Evolutionary conservation across 1,140 invertebrate species (phyloP), one percentile per base, ranked within the genome.

Genomic region (Bombus haemorrhoidalis): DNA sequence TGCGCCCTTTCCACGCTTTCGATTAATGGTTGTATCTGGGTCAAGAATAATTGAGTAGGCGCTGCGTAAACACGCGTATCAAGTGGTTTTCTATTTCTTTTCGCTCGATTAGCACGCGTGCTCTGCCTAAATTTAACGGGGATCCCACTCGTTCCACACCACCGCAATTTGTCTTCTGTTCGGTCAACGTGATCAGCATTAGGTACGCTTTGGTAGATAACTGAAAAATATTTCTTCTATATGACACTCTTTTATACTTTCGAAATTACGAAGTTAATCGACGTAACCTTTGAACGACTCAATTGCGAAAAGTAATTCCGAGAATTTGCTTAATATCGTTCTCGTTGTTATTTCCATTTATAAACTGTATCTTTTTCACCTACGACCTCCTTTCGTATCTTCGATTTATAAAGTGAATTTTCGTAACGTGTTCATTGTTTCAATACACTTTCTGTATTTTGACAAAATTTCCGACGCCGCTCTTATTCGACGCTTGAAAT

Each of bases 111-210:
- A 85, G 69, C 68, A 41, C 72, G 62, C 64, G 68, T 75, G 13
- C 57, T 83, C 57, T 57, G 85, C 32, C 87, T 91, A 91, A 90
- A 90, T 91, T 92, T 91, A 92, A 90, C 83, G 13, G 57, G n/a
- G 66, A 84, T 77, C 39, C 37, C 43, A 12, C 32, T 39, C 9
- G 25, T 39, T 41, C 69, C 43, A 34, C 37, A 25, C 32, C 25
- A 47, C 4, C 18, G 10, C 59, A 64, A 72, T 69, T 64, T 32
- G 1, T 75, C 18, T 47, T 57, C 28, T 2, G 6, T 71, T 66
- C 15, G 25, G 37, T 39, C 68, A 4, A 5, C 22, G 9, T 25
- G 32, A 73, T n/a, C 62, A 8, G 6, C 18, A 22, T 53, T 53
- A 53, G 6, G 1, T 22, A 53, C 18, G 47, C 18, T 53, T 53